Percentiles rank a stretch among this genome's conserved stretches.
Conservation (phyloP, 2,888 invertebrate genomes). For the Ectemnius continuus region DNA sequence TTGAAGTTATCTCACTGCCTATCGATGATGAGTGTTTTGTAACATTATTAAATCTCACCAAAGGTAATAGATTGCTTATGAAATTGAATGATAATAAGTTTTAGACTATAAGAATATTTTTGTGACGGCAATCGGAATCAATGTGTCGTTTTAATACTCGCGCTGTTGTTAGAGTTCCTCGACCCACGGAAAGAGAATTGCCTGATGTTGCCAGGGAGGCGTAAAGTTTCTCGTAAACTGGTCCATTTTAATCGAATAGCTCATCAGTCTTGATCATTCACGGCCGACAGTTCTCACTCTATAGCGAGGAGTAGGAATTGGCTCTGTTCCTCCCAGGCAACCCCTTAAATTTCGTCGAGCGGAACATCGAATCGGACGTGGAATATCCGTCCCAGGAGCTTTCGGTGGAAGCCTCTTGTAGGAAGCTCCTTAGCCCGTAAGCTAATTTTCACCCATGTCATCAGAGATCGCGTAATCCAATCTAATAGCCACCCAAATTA, state of each 20-base stretch:
- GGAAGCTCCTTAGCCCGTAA: constrained; percentile 27
- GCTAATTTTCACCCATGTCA: constrained; percentile 34
- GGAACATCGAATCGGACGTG: constrained; percentile 22
- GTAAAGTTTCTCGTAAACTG: constrained; percentile 9
- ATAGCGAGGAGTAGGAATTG: constrained; percentile 5
- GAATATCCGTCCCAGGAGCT: constrained; percentile 2
- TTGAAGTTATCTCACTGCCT: too few relatives aligned
- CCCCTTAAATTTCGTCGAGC: neutral
- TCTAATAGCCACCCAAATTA: constrained; percentile 32
- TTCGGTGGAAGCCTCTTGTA: constrained; percentile 5
- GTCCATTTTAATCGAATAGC: neutral
- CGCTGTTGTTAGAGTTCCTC: neutral
- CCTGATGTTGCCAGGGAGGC: constrained; percentile 6
- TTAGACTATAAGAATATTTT: too few relatives aligned
- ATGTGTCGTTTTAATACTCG: neutral
- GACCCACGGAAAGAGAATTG: constrained; percentile 12
- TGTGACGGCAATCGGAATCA: too few relatives aligned
- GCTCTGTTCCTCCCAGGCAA: neutral
- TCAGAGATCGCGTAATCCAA: constrained; percentile 36
- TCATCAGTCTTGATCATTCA: constrained; percentile 26
- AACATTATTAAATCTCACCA: too few relatives aligned
- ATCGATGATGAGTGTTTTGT: too few relatives aligned
- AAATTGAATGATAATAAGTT: too few relatives aligned
- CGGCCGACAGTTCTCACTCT: constrained; percentile 9
- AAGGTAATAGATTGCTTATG: too few relatives aligned